These are phyloP conservation scores for Hirtodrosophila confusa DNA, from an alignment of 2,888 invertebrate genomes.

Conservation along the genomic window DNA sequence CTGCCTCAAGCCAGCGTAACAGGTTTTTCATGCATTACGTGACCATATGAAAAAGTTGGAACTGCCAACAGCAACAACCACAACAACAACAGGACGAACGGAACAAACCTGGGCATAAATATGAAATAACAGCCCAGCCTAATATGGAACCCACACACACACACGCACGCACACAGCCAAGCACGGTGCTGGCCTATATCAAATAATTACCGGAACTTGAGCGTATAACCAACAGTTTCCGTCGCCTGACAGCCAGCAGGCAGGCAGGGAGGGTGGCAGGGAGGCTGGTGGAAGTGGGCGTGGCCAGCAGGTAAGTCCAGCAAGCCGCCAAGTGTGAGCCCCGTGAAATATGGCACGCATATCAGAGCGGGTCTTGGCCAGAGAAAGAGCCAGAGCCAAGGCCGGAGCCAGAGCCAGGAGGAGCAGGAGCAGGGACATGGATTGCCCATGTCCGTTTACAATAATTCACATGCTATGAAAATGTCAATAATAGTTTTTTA, in stretches of 20 bases:
- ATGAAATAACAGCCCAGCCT: constrained; percentile 40
- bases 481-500: constrained; percentile 77
- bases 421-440: constrained; percentile 8
- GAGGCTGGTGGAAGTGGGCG: neutral
- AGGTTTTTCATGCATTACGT: constrained; percentile 76
- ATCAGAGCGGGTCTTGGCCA: constrained; percentile 21
- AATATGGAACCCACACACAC: constrained; percentile 9
- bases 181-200: constrained; percentile 63
- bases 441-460: constrained; percentile 72
- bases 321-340: constrained; percentile 30
- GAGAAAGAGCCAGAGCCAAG: neutral
- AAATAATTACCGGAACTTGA: constrained; percentile 76
- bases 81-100: neutral
- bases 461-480: constrained; percentile 68
- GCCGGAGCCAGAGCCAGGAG: neutral
- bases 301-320: constrained; percentile 22
- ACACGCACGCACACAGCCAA: constrained; percentile 8
- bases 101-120: constrained; percentile 44
- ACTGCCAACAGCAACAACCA: constrained; percentile 20
- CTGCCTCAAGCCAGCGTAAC: constrained; percentile 46
- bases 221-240: constrained; percentile 75
- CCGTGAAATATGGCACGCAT: constrained; percentile 40
- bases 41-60: constrained; percentile 60
- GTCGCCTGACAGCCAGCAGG: constrained; percentile 40
- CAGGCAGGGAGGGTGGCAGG: neutral